A percentile compares a stretch with the other conserved stretches of the same genome.
phyloP scores from a whole-genome alignment of 1,140 invertebrate genomes.

The Augochlora pura region DNA sequence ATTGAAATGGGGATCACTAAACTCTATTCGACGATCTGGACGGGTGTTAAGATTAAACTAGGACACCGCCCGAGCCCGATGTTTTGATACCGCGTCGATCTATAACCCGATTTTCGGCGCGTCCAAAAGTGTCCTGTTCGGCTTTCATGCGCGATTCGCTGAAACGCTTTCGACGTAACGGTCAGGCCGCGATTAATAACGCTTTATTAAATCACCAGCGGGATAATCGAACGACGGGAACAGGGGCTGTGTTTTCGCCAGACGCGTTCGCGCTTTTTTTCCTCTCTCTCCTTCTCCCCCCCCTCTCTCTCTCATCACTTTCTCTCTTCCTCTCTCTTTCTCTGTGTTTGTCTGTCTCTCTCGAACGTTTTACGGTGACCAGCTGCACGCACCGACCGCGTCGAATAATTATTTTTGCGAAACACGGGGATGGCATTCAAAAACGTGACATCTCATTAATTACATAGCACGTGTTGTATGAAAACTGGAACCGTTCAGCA shows the following conservation, averaged over 20 bases:
- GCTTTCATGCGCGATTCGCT: too few relatives aligned
- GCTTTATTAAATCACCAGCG: slow-evolving; percentile 14
- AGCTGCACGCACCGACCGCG: not conserved
- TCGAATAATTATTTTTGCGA: slow-evolving; percentile 28
- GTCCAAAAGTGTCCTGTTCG: not conserved
- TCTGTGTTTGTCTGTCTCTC: too few relatives aligned
- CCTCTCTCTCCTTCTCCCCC: too few relatives aligned
- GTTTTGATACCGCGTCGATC: not conserved
- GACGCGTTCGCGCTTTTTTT: not conserved
- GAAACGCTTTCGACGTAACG: not conserved
- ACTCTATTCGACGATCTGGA: not conserved
- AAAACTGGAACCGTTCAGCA: slow-evolving; percentile 9
- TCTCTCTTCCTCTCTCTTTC: too few relatives aligned
- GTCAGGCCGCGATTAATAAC: slow-evolving; percentile 10
- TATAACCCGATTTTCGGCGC: not conserved
- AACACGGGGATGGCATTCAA: slow-evolving; percentile 3
- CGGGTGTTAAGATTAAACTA: not conserved
- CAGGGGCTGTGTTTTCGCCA: not conserved
- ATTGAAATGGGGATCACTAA: not conserved
- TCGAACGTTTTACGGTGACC: not conserved
- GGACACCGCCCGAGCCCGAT: not conserved
- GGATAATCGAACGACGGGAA: not conserved
- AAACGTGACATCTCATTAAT: slow-evolving; percentile 38
- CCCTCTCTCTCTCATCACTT: too few relatives aligned
- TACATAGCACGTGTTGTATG: slow-evolving; percentile 19